Evolutionary conservation across 2,797 vertebrate species (phyloP).

Genomic region (Ammospiza maritima): DNA sequence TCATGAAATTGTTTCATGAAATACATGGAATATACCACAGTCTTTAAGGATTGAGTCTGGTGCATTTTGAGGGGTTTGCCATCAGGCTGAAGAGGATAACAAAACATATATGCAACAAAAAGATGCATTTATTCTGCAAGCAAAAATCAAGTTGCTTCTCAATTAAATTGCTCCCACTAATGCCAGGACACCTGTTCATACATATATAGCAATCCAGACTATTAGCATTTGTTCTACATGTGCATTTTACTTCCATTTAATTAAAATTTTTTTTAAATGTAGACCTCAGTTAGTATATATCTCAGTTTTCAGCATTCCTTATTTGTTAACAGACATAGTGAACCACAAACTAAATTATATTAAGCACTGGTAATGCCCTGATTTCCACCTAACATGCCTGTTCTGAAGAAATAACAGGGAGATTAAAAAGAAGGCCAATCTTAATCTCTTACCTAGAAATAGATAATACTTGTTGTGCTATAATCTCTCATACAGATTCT

Average conservation of each 20-base stretch:
- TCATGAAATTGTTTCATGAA: neutral
- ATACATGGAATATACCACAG: neutral
- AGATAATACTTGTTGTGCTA: neutral
- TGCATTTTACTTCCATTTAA: neutral
- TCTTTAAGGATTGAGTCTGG: neutral
- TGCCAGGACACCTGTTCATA: neutral
- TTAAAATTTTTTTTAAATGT: neutral
- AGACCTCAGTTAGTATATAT: neutral
- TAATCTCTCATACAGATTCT: neutral
- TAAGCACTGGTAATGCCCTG: neutral
- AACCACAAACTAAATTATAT: neutral
- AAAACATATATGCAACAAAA: neutral
- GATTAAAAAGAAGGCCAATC: neutral
- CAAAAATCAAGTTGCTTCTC: neutral
- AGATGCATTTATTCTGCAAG: neutral
- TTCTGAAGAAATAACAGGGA: neutral
- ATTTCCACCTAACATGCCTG: neutral
- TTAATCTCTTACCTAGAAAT: neutral
- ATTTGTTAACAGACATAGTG: neutral
- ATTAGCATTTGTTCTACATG: neutral
- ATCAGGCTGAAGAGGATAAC: neutral
- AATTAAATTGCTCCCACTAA: neutral
- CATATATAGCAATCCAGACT: neutral
- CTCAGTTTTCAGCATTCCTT: neutral
- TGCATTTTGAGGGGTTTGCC: accelerated